Base-by-base conservation (phyloP, 2,888 invertebrate species). In the Polietes domitor region DNA sequence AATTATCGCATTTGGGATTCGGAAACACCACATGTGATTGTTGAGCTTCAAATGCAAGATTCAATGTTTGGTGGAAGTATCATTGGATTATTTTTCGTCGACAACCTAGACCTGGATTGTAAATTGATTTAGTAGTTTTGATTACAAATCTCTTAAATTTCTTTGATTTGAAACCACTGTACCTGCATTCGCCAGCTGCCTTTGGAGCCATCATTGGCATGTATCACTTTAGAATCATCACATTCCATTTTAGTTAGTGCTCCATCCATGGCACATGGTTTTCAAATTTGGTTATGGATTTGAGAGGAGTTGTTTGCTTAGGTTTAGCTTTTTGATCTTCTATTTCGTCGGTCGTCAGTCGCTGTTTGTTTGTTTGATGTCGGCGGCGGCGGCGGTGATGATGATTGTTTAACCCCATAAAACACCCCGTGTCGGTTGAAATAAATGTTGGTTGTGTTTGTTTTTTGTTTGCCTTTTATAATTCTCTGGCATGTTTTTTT, bases 271-370 rank as follows among this genome's bases (percentile, higher is more conserved):
- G 37, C 4, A 37, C 21, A 21, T 71, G 71, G 32, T 77, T 75
- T 63, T 81, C n/a, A n/a, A 61, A 61, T 68, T 78, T 41, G 63
- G 43, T 77, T 78, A 68, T 32, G 58, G 61, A 68, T 68, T 63
- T 68, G 15, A 43, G 28, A 43, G n/a, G 43, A 43, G 41, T 68
- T 68, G 65, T 68, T 76, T 74, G 15, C 63, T 84, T 84, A 80
- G 81, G 84, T 81, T 84, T 84, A 81, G 76, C 84, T 84, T 84
- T 84, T 81, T 84, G 84, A 84, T 84, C 84, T 79, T 43, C 68
- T 12, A 19, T 58, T 24, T 21, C 1, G 68, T 43, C 43, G 41
- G 65, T 19, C 17, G 9, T 37, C n/a, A n/a, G n/a, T n/a, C n/a
- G n/a, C n/a, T n/a, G n/a, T n/a, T n/a, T 68, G 73, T 78, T 79